Percentiles rank a stretch among this genome's conserved stretches.
Evolutionary conservation across 2,113 vertebrate species (phyloP).

Genomic region (Crotalus horridus): DNA sequence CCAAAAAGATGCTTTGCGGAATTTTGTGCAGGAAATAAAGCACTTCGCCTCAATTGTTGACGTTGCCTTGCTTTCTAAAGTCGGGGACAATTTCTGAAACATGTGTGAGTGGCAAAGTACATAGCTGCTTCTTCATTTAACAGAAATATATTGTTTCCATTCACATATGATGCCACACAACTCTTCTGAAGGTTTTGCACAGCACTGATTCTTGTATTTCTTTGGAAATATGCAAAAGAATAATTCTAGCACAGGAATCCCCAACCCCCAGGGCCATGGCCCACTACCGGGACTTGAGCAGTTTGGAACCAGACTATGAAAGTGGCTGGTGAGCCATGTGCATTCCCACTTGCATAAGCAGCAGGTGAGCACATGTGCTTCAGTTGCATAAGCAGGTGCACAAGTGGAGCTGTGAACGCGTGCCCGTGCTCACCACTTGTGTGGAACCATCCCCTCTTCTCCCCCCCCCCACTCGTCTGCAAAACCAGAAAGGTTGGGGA

Average conservation of each 20-base stretch:
- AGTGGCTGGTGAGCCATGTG: too few species aligned
- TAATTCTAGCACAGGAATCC: neutral
- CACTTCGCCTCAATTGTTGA: neutral
- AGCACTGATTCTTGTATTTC: neutral
- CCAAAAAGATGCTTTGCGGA: neutral
- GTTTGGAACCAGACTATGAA: too few species aligned
- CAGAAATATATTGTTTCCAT: neutral
- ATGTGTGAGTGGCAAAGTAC: neutral
- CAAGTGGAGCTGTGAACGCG: too few species aligned
- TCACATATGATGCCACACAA: neutral
- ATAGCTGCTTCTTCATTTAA: neutral
- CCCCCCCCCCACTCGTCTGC: too few species aligned
- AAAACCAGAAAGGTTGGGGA: too few species aligned
- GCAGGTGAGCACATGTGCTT: too few species aligned
- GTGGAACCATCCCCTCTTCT: too few species aligned
- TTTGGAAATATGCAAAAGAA: neutral
- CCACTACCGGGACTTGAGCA: too few species aligned
- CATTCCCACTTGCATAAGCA: too few species aligned
- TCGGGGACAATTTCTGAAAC: neutral
- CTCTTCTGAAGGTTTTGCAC: neutral
- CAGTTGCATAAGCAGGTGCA: too few species aligned
- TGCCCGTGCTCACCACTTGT: too few species aligned
- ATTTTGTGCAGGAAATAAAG: neutral
- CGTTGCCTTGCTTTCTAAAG: neutral
- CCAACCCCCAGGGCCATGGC: too few species aligned